Base-by-base conservation (phyloP, 2,888 invertebrate species). In the Euplagia quadripunctaria region DNA sequence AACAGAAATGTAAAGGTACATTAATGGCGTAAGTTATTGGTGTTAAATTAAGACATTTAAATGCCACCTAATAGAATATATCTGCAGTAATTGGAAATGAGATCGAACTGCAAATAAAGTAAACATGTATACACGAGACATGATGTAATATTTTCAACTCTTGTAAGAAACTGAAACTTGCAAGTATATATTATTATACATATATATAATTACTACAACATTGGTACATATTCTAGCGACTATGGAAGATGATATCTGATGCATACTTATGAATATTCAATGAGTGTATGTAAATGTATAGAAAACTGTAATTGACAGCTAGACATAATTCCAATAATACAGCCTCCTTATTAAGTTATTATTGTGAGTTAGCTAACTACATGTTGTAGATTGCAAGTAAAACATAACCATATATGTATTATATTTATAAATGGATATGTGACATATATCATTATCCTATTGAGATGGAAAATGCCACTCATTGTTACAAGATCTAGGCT, bases 301-400 rank as follows among this genome's bases (percentile, higher is more conserved):
- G 77, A 82, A 89, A 89, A 90, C 81, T 74, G 80, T 88, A 89
- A 87, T 90, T 89, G 87, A 89, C 87, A 79, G 86, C 82, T 83
- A 89, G 78, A 88, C 74, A 78, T 82, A 85, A 88, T 86, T 87
- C 88, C 86, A 83, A 86, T 74, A 73, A 82, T 84, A 85, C 83
- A 84, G 81, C 77, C 82, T 84, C 76, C 66, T 78, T 83, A 81
- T 78, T 76, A 77, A 73, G 70, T 71, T 71, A 69, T 76, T 49
- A 80, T 74, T 55, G 69, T 72, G 72, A 84, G 73, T 68, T 77
- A 84, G 79, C 76, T 76, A 79, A 75, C 73, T 79, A 71, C 82
- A 77, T 78, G 79, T 70, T 76, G 68, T 67, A 76, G 66, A 73
- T 70, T 73, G 75, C n/a, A 68, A 61, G 52, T 77, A 77, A 75